Base-by-base conservation (phyloP, 1,140 invertebrate species). In the Monochamus saltuarius region DNA sequence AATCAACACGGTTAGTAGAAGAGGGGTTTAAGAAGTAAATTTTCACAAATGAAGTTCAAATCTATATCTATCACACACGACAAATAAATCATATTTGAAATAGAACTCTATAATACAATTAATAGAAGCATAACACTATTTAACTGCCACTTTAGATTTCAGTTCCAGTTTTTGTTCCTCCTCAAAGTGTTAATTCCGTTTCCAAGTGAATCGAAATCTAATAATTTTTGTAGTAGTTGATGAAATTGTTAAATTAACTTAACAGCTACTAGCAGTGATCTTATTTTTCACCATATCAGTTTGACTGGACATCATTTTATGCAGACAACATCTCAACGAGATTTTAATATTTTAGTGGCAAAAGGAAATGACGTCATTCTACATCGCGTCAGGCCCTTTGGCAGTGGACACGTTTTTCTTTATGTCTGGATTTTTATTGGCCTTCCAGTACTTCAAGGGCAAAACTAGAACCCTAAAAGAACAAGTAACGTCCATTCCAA, bases 341-440 rank as follows among this genome's bases (percentile, higher is more conserved):
- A 4, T 46, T 39, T 13, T 56, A 8, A 50, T 52, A 51, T 70
- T 67, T 13, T 22, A 70, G 68, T 61, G 53, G 38, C 14, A 42
- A 51, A 42, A 34, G 6, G 10, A 49, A 16, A 34, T 53, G 19
- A 53, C 53, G 22, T 56, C 62, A 9, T 29, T 35, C 17, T 71
- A 71, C 40, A 45, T 73, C 9, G 38, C 47, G 22, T 38, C 56
- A 19, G 67, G 58, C 8, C 56, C 43, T 13, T 46, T 66, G 29
- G 61, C 67, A 10, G 71, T 73, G n/a, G 68, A 71, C 49, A 71
- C 71, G 7, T 73, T 73, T 58, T 68, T 73, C 47, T 67, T 70
- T 36, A 56, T 71, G 7, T 64, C 63, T 35, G 71, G 67, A 22
- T 67, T 73, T 37, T 56, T 73, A 16, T 29, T 71, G 29, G 55